Evolutionary conservation across 2,113 vertebrate species (phyloP).

Genomic region (Actenoides hombroni): DNA sequence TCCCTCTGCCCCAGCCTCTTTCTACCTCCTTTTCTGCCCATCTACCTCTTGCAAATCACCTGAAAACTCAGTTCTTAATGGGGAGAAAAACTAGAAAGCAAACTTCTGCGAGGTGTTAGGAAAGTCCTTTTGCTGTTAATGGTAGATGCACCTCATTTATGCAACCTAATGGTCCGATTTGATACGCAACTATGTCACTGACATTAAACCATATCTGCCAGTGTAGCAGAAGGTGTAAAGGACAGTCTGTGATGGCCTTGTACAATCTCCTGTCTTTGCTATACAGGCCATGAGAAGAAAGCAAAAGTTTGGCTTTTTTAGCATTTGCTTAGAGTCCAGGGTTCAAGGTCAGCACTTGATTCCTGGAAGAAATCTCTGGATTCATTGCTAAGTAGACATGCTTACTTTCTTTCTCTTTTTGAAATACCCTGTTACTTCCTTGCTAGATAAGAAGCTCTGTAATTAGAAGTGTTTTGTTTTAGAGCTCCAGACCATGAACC

Average conservation of each 20-base stretch:
- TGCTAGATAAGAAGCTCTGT: neutral
- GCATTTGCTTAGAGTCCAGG: neutral
- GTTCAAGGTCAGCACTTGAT: neutral
- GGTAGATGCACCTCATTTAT: neutral
- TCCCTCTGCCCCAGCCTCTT: neutral
- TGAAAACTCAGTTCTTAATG: neutral
- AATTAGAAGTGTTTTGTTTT: neutral
- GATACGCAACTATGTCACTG: accelerated
- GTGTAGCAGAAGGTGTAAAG: neutral
- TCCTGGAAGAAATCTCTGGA: neutral
- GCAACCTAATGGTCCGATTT: neutral
- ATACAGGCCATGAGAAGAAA: neutral
- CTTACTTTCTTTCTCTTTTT: neutral
- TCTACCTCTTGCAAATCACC: neutral
- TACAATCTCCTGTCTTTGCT: neutral
- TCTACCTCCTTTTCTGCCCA: neutral
- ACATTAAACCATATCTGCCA: neutral
- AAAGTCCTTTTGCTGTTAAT: neutral
- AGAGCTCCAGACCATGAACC: neutral
- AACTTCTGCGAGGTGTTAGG: neutral
- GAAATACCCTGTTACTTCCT: neutral
- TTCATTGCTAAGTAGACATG: neutral
- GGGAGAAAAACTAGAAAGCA: neutral
- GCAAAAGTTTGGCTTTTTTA: neutral
- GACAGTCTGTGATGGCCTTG: neutral